Percentiles rank a stretch among this genome's conserved stretches.
Evolutionary conservation across 2,113 vertebrate species (phyloP).

Genomic region (Phyllostomus hastatus): DNA sequence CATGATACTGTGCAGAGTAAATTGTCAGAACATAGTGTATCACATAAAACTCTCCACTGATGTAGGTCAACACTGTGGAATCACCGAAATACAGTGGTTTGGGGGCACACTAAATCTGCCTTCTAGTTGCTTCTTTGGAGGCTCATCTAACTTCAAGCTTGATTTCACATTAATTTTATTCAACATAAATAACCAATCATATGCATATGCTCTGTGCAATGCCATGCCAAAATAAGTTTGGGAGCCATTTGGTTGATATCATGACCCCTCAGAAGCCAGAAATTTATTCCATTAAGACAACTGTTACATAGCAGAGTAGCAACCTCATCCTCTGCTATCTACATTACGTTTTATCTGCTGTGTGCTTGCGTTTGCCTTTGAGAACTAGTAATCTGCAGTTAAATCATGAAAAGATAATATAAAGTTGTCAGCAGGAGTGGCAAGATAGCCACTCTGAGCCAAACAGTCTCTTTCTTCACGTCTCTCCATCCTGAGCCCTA

Average conservation of each 20-base stretch:
- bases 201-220: slow-evolving; percentile 33
- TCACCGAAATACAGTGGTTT: slow-evolving; percentile 72
- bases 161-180: slow-evolving; percentile 67
- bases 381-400: neutral
- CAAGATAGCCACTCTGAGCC: no score
- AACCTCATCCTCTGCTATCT: neutral
- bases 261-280: neutral
- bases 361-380: neutral
- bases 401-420: neutral
- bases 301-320: neutral
- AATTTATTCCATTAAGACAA: neutral
- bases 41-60: slow-evolving; percentile 77
- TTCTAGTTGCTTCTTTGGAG: slow-evolving; percentile 68
- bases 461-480: neutral
- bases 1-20: slow-evolving; percentile 76
- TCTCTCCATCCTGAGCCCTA: neutral
- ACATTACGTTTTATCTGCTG: neutral
- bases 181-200: slow-evolving; percentile 51
- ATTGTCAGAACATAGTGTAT: slow-evolving; percentile 79
- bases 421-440: neutral
- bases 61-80: slow-evolving; percentile 76
- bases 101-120: slow-evolving; percentile 65
- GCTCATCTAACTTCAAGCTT: slow-evolving; percentile 65
- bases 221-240: neutral
- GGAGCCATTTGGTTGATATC: neutral